Conservation (phyloP, 1,140 invertebrate genomes). For the Leptonema lineaticorne region DNA sequence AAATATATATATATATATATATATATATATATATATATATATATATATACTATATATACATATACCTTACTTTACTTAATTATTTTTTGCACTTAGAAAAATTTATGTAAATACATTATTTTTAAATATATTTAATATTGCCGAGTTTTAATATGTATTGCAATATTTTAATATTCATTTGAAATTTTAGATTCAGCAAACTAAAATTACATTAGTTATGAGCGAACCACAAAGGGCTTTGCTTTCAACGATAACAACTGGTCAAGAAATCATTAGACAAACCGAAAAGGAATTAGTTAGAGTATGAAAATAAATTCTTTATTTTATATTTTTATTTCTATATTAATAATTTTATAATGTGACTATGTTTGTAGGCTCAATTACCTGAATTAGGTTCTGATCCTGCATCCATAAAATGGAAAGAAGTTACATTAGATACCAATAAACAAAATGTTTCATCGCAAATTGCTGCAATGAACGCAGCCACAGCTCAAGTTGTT, state of each 20-base stretch:
- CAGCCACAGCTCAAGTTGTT: conserved; percentile 97
- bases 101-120: background rate
- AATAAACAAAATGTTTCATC: conserved; percentile 95
- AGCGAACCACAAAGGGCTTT: conserved; percentile 90
- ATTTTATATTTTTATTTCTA: background rate
- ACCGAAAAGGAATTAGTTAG: conserved; percentile 79
- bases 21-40: no score
- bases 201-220: conserved; percentile 79
- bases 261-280: conserved; percentile 80
- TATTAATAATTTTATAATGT: background rate
- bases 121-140: background rate
- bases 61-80: no score
- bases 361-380: conserved; percentile 57
- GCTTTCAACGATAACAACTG: conserved; percentile 84
- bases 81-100: background rate
- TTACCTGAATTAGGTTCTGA: conserved; percentile 83
- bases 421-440: conserved; percentile 89
- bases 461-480: conserved; percentile 98
- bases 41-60: no score
- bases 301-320: conserved; percentile 42
- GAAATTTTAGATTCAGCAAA: conserved; percentile 73
- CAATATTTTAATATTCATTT: background rate
- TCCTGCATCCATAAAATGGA: conserved; percentile 86
- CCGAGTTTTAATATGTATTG: background rate
- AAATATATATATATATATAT: no score